Base-by-base conservation (phyloP, 2,888 invertebrate species). In the Volucella inanis region DNA sequence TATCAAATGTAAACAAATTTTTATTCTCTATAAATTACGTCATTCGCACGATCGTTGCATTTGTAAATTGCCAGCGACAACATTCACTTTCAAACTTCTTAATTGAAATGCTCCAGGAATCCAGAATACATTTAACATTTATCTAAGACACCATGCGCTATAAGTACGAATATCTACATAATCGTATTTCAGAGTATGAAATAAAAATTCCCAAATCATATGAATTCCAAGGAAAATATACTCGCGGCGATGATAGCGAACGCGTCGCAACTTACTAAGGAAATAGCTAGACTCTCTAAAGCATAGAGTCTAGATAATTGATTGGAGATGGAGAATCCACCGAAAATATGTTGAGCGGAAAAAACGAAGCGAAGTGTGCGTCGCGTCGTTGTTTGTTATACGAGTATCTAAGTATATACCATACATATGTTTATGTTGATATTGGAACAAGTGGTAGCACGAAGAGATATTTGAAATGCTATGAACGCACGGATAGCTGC, bases 1-100 rank as follows among this genome's bases (percentile, higher is more conserved):
- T 45, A 54, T 50, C 47, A 55, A 52, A 68, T 74, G 83, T 79
- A 79, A 83, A 83, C 79, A 83, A 64, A 31, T 31, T 31, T 83
- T 70, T 74, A 74, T 83, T 83, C 64, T 74, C 8, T 55, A 74
- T n/a, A 14, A 8, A 49, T 83, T 78, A 74, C 82, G 78, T 83
- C 78, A 83, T 71, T 49, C 8, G 49, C 15, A 49, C 67, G 38
- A 62, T 49, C 45, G 14, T 38, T 41, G 31, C 18, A 38, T 31
- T 31, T 31, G 22, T 11, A n/a, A 43, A 15, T 18, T 15, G 50
- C 31, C 54, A n/a, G 2, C n/a, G 22, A 67, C 50, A 43, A 47
- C 45, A 8, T 67, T 50, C 18, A 14, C 12, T 50, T 18, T 55
- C 10, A 10, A 31, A 43, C n/a, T 8, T 54, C 11, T 38, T 15